These are phyloP conservation scores for Bos indicus DNA, from an alignment of 2,113 vertebrate species.

Conservation along the genomic window DNA sequence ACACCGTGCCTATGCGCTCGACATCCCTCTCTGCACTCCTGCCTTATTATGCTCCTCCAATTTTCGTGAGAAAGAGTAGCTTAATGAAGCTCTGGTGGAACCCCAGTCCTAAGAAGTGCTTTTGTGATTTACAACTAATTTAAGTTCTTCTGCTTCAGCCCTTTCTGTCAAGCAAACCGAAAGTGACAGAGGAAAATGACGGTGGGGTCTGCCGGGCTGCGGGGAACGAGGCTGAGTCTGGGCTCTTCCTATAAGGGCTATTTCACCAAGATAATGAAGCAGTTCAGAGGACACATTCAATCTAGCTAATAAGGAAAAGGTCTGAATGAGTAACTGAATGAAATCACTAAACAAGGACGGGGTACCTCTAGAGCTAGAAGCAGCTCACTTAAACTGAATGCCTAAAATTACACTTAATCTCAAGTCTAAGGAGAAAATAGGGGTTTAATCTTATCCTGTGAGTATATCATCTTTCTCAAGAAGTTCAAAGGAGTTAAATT, in stretches of 20 bases:
- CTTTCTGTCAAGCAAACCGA: constrained; percentile 59
- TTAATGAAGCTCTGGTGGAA: constrained; percentile 1
- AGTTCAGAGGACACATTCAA: constrained; percentile 28
- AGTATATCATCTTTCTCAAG: background rate
- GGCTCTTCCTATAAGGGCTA: background rate
- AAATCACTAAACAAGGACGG: background rate
- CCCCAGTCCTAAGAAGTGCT: constrained; percentile 9
- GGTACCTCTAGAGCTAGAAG: background rate
- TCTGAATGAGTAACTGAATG: background rate
- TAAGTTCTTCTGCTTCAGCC: constrained; percentile 50
- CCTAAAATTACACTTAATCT: background rate
- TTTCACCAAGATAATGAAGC: constrained; percentile 45
- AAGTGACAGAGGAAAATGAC: constrained; percentile 68
- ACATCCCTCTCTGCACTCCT: background rate
- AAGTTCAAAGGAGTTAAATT: constrained; percentile 8
- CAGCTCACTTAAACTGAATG: background rate
- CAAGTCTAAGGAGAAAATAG: constrained; percentile 10
- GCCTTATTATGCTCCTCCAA: background rate
- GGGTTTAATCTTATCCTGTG: background rate
- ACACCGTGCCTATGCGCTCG: rapidly evolving
- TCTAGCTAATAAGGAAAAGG: constrained; percentile 30
- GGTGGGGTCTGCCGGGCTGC: background rate
- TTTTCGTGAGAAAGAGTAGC: background rate
- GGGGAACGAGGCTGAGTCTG: background rate
- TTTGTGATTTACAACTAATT: constrained; percentile 63